phyloP scores from a whole-genome alignment of 1,140 invertebrate genomes.

The Epicauta chinensis region DNA sequence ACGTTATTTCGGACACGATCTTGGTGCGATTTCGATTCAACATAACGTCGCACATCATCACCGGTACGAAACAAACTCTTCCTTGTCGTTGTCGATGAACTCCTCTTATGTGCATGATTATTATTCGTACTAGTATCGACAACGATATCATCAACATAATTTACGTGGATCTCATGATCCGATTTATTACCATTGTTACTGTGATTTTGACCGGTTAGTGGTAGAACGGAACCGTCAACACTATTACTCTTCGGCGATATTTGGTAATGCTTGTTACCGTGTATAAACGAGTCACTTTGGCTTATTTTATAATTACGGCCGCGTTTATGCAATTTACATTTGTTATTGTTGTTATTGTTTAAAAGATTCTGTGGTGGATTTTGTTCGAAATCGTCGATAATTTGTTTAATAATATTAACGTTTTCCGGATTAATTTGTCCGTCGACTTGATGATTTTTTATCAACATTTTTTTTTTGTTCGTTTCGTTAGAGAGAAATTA shows the following conservation, averaged over 20 bases:
- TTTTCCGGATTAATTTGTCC: slow-evolving; percentile 30
- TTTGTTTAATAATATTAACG: slow-evolving; percentile 34
- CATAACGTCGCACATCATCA: slow-evolving; percentile 21
- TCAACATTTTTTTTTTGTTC: slow-evolving; percentile 23
- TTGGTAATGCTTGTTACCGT: slow-evolving; percentile 25
- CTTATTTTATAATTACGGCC: slow-evolving; percentile 21
- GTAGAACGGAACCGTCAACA: slow-evolving; percentile 17
- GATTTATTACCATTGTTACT: not conserved
- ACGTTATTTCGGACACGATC: slow-evolving; percentile 33
- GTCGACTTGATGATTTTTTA: slow-evolving; percentile 31
- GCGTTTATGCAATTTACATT: slow-evolving; percentile 1
- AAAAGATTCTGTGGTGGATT: slow-evolving; percentile 11
- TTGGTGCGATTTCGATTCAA: slow-evolving; percentile 29
- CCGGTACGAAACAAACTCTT: slow-evolving; percentile 8
- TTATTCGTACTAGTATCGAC: slow-evolving; percentile 27
- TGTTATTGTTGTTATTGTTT: slow-evolving; percentile 19
- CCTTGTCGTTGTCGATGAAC: slow-evolving; percentile 27
- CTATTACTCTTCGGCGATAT: slow-evolving; percentile 26
- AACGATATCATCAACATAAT: slow-evolving; percentile 28
- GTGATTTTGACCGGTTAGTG: slow-evolving; percentile 8
- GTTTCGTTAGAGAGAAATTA: too few relatives aligned
- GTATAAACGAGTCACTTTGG: slow-evolving; percentile 21
- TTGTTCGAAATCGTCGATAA: slow-evolving; percentile 36
- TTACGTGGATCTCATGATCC: slow-evolving; percentile 30
- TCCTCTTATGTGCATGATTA: slow-evolving; percentile 27